A percentile compares a stretch with the other conserved stretches of the same genome.
Conservation (phyloP, 2,888 invertebrate species). For the Xestia sexstrigata region DNA sequence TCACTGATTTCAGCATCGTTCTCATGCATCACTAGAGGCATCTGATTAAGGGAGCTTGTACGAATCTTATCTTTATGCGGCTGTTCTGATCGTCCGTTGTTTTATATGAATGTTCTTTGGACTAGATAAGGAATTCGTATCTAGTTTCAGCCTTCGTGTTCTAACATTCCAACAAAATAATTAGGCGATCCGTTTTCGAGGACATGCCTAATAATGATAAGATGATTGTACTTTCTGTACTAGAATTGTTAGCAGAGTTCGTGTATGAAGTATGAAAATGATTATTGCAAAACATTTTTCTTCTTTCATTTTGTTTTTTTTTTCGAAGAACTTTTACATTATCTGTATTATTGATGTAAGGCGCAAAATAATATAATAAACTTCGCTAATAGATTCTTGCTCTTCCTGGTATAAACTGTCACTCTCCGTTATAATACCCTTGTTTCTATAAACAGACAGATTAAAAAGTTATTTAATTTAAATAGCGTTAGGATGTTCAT, state of each 20-base stretch:
- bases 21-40: not conserved
- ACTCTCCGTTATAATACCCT: slow-evolving; percentile 27
- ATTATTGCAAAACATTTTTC: not conserved
- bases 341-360: not conserved
- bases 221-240: not conserved
- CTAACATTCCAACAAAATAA: slow-evolving; percentile 31
- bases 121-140: slow-evolving; percentile 31
- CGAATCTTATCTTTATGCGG: slow-evolving; percentile 30
- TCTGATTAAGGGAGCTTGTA: not conserved
- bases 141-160: slow-evolving; percentile 10
- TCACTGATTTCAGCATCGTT: slow-evolving; percentile 7
- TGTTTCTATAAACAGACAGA: slow-evolving; percentile 34
- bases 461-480: slow-evolving; percentile 36
- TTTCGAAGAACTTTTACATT: not conserved
- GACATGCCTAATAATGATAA: not conserved
- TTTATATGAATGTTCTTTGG: slow-evolving; percentile 35
- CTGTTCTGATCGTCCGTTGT: slow-evolving; percentile 32
- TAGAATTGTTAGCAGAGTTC: not conserved
- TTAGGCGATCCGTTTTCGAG: not conserved
- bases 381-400: not conserved
- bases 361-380: slow-evolving; percentile 3
- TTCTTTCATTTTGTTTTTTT: not conserved
- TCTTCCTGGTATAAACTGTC: slow-evolving; percentile 22
- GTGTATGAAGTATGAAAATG: not conserved
- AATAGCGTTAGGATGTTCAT: slow-evolving; percentile 43